phyloP scores from a whole-genome alignment of 2,113 vertebrate species.

The Variabilichromis moorii region DNA sequence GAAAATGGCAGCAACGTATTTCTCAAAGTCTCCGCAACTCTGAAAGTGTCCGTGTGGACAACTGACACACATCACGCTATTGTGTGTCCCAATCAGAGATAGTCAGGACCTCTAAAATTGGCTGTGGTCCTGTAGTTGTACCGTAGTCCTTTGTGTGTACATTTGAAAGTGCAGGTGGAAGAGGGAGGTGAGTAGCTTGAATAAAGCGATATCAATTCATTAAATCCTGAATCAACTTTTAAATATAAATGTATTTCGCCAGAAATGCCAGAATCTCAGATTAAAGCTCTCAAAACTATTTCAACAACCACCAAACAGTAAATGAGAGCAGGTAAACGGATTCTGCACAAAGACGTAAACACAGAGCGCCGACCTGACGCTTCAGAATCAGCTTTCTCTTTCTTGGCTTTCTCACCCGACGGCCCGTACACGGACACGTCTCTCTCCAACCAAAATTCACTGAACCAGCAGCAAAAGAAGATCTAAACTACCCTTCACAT shows the following conservation, averaged over 20 bases:
- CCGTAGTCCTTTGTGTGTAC: not conserved
- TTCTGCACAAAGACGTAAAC: not conserved
- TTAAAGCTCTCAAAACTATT: not conserved
- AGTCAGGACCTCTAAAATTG: not conserved
- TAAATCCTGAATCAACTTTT: not conserved
- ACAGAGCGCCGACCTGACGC: not conserved
- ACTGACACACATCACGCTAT: not conserved
- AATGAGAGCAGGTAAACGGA: not conserved
- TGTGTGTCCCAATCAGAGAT: not conserved
- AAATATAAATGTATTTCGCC: not conserved
- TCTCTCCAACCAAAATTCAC: not conserved
- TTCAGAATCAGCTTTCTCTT: not conserved
- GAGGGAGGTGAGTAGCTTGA: not conserved
- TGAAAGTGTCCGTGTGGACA: not conserved
- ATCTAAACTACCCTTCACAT: not conserved
- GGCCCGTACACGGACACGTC: not conserved
- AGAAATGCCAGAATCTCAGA: not conserved
- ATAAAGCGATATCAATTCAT: not conserved
- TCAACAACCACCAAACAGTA: not conserved
- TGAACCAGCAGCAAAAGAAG: not conserved
- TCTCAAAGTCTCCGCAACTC: not conserved
- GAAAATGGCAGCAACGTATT: not conserved
- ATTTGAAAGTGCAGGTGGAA: not conserved
- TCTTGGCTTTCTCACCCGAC: not conserved
- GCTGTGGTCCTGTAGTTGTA: not conserved